These are phyloP conservation scores for Platysternon megacephalum DNA, from an alignment of 2,113 vertebrate genomes.

Conservation along the genomic window DNA sequence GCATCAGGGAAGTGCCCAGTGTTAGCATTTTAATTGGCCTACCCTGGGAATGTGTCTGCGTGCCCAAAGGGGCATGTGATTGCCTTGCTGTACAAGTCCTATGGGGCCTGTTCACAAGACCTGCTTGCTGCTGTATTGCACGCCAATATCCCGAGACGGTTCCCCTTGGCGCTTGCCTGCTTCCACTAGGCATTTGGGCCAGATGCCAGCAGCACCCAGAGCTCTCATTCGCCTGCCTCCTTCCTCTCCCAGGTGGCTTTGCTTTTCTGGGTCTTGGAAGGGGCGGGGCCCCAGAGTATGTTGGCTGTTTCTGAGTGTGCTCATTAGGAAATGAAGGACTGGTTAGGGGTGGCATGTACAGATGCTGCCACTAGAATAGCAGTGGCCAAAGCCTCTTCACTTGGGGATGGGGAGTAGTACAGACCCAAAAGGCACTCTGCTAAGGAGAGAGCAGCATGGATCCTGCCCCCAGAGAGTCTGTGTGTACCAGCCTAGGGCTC, in stretches of 20 bases:
- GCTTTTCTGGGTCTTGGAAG: neutral
- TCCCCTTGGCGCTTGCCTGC: neutral
- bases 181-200: neutral
- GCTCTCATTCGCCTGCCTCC: neutral
- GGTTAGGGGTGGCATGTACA: too few species aligned
- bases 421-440: neutral
- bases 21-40: neutral
- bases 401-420: neutral
- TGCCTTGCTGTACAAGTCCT: neutral
- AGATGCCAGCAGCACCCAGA: neutral
- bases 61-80: accelerated
- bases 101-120: neutral
- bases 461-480: neutral
- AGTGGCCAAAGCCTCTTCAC: accelerated
- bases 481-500: neutral
- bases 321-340: neutral
- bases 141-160: neutral
- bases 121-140: accelerated
- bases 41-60: accelerated
- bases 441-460: neutral
- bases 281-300: accelerated
- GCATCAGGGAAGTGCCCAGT: neutral
- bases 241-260: neutral
- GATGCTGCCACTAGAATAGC: neutral
- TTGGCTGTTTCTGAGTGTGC: neutral